Evolutionary conservation across 2,797 vertebrate genomes (phyloP), one percentile per base, ranked within the genome.

Genomic region (Bovichtus variegatus): DNA sequence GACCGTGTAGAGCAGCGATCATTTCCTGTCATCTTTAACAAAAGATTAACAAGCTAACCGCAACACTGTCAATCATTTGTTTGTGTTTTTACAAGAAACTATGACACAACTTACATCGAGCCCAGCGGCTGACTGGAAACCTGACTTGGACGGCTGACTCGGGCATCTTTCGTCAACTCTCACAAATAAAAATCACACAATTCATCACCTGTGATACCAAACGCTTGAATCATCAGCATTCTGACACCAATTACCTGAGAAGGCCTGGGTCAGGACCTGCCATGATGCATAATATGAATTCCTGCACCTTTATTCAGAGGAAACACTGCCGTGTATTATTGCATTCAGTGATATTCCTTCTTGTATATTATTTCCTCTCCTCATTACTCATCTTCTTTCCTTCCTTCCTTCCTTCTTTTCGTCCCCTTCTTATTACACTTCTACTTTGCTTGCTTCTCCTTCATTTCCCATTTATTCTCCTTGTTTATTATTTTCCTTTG

Each of bases 241-340:
- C 29, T 55, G 53, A 38, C 0, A 11, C 25, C 18, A 21, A 9
- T 43, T 16, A 57, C 4, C 19, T 13, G 9, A 47, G 9, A 50
- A 31, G 29, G 25, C 29, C 47, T 10, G 7, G 62, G 75, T 79
- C 55, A 7, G 50, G 73, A 54, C 82, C 75, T 73, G 78, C 51
- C 61, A 8, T 1, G 55, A 60, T 6, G 54, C 58, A 76, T 27
- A 23, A 12, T 27, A n/a, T n/a, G 25, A 58, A 34, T 69, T 70
- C 59, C 50, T 81, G n/a, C 11, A 6, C 19, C 1, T 65, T 25
- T 25, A 71, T 27, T 40, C 36, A 40, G 18, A 19, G 19, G 23
- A n/a, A 36, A 16, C 46, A n/a, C 46, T 15, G 25, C 36, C 50
- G 19, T 40, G 23, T 21, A n/a, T 29, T 36, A 4, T 41, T 54